Evolutionary conservation across 2,113 vertebrate genomes (phyloP).

Genomic region (Cisticola juncidis): DNA sequence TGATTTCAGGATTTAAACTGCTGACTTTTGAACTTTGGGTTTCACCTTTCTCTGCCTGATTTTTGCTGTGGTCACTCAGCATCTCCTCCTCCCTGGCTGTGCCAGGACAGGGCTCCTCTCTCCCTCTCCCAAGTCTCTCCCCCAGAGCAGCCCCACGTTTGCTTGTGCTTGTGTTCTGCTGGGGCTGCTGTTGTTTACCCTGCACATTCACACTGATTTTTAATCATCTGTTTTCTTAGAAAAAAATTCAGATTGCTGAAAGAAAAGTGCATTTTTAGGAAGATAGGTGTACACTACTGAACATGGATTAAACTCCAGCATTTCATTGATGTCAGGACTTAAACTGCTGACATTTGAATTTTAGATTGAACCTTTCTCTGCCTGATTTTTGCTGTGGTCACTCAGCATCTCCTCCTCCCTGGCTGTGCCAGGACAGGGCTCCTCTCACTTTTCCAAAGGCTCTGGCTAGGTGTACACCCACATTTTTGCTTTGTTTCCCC

Average conservation of each 20-base stretch:
- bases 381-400: neutral
- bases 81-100: no score
- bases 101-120: neutral
- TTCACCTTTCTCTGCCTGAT: neutral
- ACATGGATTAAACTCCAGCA: neutral
- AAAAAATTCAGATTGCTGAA: neutral
- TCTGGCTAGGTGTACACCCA: no score
- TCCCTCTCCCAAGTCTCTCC: neutral
- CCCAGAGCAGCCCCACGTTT: neutral
- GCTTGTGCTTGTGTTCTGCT: neutral
- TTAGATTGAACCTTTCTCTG: neutral
- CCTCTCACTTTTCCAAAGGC: no score
- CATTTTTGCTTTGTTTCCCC: conserved; percentile 10
- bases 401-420: no score
- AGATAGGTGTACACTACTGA: neutral
- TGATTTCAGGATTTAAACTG: neutral
- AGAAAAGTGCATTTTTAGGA: neutral
- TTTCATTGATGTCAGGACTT: neutral
- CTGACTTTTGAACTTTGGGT: neutral
- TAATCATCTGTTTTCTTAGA: neutral
- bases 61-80: accelerated
- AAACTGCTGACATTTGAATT: neutral
- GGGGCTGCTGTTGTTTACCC: conserved; percentile 39
- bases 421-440: neutral
- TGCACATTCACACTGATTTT: no score